A percentile compares a stretch with the other conserved stretches of the same genome.
Conservation (phyloP, 2,113 vertebrate species). For the Sterrhoptilus dennistouni region DNA sequence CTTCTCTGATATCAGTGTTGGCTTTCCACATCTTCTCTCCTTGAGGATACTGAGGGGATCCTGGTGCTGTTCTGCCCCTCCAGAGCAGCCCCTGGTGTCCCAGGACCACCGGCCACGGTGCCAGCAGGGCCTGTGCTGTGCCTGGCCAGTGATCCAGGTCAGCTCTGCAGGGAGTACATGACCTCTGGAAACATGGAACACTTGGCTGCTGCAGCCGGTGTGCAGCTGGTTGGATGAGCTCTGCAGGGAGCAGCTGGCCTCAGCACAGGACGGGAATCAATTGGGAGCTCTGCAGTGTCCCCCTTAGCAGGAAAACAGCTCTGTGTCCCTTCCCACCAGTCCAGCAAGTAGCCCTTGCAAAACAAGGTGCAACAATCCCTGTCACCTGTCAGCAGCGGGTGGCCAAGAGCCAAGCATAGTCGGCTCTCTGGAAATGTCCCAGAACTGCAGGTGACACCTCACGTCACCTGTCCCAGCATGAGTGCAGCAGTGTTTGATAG, state of each 20-base stretch:
- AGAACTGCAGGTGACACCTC: not conserved
- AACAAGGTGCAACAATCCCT: not conserved
- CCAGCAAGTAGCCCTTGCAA: not conserved
- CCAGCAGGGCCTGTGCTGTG: not conserved
- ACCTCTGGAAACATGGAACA: not conserved
- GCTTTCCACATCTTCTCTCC: not conserved
- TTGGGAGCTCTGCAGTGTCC: not conserved
- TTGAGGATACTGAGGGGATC: not conserved
- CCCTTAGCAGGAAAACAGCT: not conserved
- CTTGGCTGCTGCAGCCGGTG: not conserved
- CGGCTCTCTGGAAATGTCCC: not conserved
- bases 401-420: not conserved
- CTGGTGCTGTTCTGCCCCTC: not conserved
- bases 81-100: not conserved
- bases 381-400: not conserved
- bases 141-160: not conserved
- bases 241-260: not conserved
- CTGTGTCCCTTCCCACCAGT: not conserved
- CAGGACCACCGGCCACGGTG: accelerated
- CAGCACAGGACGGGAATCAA: not conserved
- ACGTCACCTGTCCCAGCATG: accelerated
- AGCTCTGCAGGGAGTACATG: not conserved
- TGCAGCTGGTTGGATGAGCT: not conserved
- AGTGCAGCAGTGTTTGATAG: not conserved
- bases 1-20: not conserved